phyloP scores from a whole-genome alignment of 2,888 invertebrate species.

The Napeogenes sylphis region DNA sequence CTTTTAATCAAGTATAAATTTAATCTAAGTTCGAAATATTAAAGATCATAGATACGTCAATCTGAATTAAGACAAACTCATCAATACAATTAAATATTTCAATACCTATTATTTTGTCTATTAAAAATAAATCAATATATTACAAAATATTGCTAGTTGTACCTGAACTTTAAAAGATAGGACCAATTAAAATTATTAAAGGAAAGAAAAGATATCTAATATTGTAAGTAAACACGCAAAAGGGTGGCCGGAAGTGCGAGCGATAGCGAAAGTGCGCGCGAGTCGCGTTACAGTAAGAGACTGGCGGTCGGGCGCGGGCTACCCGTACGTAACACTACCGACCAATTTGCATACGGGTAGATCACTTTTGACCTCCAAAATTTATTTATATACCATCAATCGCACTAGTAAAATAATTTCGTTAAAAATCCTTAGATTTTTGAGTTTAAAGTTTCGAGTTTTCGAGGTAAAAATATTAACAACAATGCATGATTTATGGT shows the following conservation, averaged over 20 bases:
- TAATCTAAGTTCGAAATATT: no score
- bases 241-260: constrained; percentile 44
- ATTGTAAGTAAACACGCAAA: constrained; percentile 7
- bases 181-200: no score
- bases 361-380: constrained; percentile 29
- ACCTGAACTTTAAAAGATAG: no score
- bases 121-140: not conserved
- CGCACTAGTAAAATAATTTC: not conserved
- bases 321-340: constrained; percentile 56
- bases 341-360: constrained; percentile 35
- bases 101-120: constrained; percentile 10
- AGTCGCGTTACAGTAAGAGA: constrained; percentile 60
- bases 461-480: no score
- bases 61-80: not conserved
- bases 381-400: constrained; percentile 11
- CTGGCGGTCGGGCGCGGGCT: constrained; percentile 44
- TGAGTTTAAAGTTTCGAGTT: no score
- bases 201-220: not conserved
- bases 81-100: constrained; percentile 9
- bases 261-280: constrained; percentile 70
- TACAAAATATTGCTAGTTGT: no score
- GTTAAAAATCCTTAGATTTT: no score
- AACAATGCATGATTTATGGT: no score
- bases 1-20: no score
- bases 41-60: no score